Evolutionary conservation across 2,888 invertebrate species (phyloP).

Genomic region (Cheilosia vulpina): DNA sequence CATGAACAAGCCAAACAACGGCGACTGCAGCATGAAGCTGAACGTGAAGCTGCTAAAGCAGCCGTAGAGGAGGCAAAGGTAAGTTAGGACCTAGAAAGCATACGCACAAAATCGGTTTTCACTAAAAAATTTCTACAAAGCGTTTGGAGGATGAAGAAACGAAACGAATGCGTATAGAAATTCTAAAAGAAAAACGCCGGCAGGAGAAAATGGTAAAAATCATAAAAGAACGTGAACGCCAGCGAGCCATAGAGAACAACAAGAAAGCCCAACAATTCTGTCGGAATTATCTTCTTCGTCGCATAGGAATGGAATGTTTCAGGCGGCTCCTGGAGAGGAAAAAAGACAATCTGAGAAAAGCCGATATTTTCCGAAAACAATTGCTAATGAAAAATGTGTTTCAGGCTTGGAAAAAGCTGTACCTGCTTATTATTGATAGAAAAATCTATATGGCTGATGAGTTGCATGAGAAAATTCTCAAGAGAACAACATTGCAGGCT

Average conservation of each 20-base stretch:
- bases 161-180: slow-evolving; percentile 85
- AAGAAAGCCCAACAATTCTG: slow-evolving; percentile 83
- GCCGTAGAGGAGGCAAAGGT: slow-evolving; percentile 83
- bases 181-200: slow-evolving; percentile 86
- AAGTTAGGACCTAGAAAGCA: slow-evolving; percentile 26
- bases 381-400: slow-evolving; percentile 85
- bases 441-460: slow-evolving; percentile 86
- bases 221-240: slow-evolving; percentile 85
- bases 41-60: slow-evolving; percentile 83
- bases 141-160: slow-evolving; percentile 86
- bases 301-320: slow-evolving; percentile 81
- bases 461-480: slow-evolving; percentile 84
- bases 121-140: slow-evolving; percentile 71
- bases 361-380: slow-evolving; percentile 84
- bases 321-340: slow-evolving; percentile 81
- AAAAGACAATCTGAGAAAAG: slow-evolving; percentile 82
- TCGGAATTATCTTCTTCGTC: slow-evolving; percentile 80
- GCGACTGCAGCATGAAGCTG: slow-evolving; percentile 81
- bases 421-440: slow-evolving; percentile 84
- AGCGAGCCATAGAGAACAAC: slow-evolving; percentile 83
- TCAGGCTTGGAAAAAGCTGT: slow-evolving; percentile 85
- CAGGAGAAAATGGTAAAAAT: slow-evolving; percentile 87
- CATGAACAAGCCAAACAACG: slow-evolving; percentile 83
- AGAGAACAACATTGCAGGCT: slow-evolving; percentile 83
- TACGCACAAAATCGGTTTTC: background rate